Evolutionary conservation across 1,140 invertebrate genomes (phyloP).

Genomic region (Heliconius nattereri): DNA sequence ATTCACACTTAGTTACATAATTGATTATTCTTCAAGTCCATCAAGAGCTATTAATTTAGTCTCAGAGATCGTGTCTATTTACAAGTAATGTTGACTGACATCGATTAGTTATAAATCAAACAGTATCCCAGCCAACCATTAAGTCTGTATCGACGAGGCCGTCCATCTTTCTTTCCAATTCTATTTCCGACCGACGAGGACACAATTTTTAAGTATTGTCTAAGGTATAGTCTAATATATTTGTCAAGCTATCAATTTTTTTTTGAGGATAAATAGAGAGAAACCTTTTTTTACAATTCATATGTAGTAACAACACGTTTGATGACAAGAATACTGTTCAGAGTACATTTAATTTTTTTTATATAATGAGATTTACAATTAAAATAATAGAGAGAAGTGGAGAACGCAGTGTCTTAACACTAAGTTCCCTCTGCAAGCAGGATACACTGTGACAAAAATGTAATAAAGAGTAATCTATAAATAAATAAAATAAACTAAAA

Average conservation of each 20-base stretch:
- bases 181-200: slow-evolving; percentile 49
- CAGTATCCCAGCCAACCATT: slow-evolving; percentile 45
- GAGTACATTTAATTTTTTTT: no score
- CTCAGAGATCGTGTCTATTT: slow-evolving; percentile 31
- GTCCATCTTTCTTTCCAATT: slow-evolving; percentile 57
- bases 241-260: neutral
- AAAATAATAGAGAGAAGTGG: no score
- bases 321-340: no score
- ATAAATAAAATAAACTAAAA: no score
- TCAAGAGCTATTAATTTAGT: slow-evolving; percentile 35
- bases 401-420: no score
- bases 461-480: no score
- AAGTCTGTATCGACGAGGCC: slow-evolving; percentile 48
- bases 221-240: slow-evolving; percentile 13
- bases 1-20: slow-evolving; percentile 27
- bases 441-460: no score
- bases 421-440: no score
- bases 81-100: slow-evolving; percentile 41
- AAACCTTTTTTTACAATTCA: no score
- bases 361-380: no score
- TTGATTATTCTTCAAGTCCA: slow-evolving; percentile 2
- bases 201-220: slow-evolving; percentile 39
- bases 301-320: no score
- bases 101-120: slow-evolving; percentile 54
- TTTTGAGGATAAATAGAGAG: no score